These are phyloP conservation scores for Brachionus rotundiformis DNA, from an alignment of 1,140 invertebrate species.

Conservation along the genomic window DNA sequence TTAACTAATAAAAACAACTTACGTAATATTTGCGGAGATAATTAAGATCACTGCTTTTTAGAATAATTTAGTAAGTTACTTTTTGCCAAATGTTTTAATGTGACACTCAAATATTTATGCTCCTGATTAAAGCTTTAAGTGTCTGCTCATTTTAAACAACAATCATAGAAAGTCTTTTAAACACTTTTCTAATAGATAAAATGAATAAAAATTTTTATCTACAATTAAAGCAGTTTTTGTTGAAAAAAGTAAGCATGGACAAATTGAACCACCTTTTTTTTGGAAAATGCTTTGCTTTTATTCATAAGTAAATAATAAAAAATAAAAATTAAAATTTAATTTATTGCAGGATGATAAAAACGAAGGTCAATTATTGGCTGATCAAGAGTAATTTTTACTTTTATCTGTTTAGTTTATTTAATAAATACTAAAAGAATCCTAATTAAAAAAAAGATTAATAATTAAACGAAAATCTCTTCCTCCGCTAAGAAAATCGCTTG, in stretches of 20 bases:
- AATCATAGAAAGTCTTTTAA: not conserved
- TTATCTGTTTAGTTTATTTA: no score
- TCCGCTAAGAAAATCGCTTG: slow-evolving; percentile 3
- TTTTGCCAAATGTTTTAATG: not conserved
- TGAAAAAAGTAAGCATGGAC: not conserved
- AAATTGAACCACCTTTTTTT: not conserved
- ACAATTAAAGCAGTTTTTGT: not conserved
- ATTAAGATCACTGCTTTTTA: not conserved
- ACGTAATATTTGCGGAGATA: slow-evolving; percentile 27
- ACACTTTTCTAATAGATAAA: not conserved
- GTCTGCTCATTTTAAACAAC: not conserved
- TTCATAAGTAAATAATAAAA: not conserved
- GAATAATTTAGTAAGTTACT: slow-evolving; percentile 8
- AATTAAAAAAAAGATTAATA: not conserved
- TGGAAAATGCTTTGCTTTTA: not conserved
- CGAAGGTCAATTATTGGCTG: not conserved
- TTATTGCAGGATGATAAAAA: not conserved
- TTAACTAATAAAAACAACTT: slow-evolving; percentile 6
- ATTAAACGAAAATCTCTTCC: slow-evolving; percentile 8
- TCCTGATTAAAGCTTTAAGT: not conserved
- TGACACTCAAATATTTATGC: not conserved
- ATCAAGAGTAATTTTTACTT: not conserved
- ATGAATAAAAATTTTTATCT: slow-evolving; percentile 29
- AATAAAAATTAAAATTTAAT: not conserved
- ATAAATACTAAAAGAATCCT: no score